A percentile compares a stretch with the other conserved stretches of the same genome.
Conservation (phyloP, 2,888 invertebrate genomes). For the Cabera pusaria region DNA sequence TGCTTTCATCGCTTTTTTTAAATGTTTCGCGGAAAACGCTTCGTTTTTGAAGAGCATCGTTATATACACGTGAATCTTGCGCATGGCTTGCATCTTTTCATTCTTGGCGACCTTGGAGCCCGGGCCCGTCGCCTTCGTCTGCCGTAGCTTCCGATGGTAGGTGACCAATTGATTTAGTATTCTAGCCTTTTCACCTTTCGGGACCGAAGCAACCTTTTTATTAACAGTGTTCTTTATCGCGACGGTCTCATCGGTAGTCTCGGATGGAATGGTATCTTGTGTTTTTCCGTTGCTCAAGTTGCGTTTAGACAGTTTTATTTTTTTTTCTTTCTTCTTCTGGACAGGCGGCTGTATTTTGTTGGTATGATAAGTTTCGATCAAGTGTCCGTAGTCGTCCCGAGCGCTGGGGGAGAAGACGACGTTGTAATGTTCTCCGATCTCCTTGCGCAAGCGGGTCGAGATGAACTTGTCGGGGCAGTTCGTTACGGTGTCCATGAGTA, state of each 20-base stretch:
- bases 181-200: slow-evolving; percentile 23
- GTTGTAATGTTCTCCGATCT: slow-evolving; percentile 78
- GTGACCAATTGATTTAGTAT: slow-evolving; percentile 43
- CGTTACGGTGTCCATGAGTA: slow-evolving; percentile 56
- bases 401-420: slow-evolving; percentile 75
- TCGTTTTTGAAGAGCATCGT: slow-evolving; percentile 36
- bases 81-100: slow-evolving; percentile 1
- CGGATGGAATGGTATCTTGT: slow-evolving; percentile 43
- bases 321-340: slow-evolving; percentile 38
- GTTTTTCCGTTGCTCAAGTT: no score
- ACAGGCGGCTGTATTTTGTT: slow-evolving; percentile 28
- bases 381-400: slow-evolving; percentile 63
- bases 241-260: slow-evolving; percentile 15
- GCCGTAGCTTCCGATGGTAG: slow-evolving; percentile 46
- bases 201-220: slow-evolving; percentile 15
- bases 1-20: slow-evolving; percentile 57
- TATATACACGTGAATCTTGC: slow-evolving; percentile 5
- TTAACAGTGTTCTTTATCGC: slow-evolving; percentile 16
- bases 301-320: slow-evolving; percentile 40
- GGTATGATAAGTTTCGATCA: slow-evolving; percentile 55
- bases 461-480: slow-evolving; percentile 55
- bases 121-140: slow-evolving; percentile 39
- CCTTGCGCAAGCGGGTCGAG: slow-evolving; percentile 61
- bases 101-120: not conserved
- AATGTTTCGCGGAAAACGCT: slow-evolving; percentile 45